Evolutionary conservation across 1,140 invertebrate species (phyloP), one percentile per base, ranked within the genome.

Genomic region (Megalonaias nervosa): DNA sequence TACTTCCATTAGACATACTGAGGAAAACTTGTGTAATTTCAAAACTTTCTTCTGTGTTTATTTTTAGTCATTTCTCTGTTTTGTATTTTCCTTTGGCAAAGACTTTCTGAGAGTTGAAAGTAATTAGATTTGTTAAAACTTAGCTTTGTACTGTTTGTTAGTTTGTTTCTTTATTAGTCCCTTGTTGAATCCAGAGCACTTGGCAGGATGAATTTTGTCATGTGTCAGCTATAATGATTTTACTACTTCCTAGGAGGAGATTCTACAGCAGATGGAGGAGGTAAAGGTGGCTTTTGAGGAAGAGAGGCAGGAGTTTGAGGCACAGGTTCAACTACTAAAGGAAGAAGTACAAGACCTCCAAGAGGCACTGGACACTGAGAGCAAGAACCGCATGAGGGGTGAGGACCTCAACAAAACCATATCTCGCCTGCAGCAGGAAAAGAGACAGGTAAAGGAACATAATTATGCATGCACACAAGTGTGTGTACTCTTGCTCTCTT

Each of bases 201-300:
- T 62, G 11, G 6, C 6, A 62, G 60, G 19, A 62, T 19, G 60
- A 11, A 13, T 11, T 23, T 62, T 19, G 19, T 62, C 19, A 62
- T 23, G 13, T 62, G 13, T 62, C 2, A 23, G 6, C 6, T n/a
- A 62, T 62, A 62, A 9, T 12, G 6, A 12, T 62, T n/a, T 9
- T n/a, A 62, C 60, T 23, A n/a, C 19, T 67, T 23, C 31, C 16
- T 26, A 77, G 76, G 70, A 67, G 21, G 76, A 77, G 65, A 72
- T 77, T 61, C 21, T 15, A 19, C 69, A 77, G 23, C 76, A 77
- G 64, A 68, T 77, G 76, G 76, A 77, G 57, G 76, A 77, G 65
- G 66, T 77, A 4, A 38, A 66, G 55, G 76, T 61, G 31, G 71
- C 66, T 1, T 77, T 61, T 66, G 76, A 77, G 14, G 76, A 77